Evolutionary conservation across 2,888 invertebrate species (phyloP).

Genomic region (Microplitis deprimator): DNA sequence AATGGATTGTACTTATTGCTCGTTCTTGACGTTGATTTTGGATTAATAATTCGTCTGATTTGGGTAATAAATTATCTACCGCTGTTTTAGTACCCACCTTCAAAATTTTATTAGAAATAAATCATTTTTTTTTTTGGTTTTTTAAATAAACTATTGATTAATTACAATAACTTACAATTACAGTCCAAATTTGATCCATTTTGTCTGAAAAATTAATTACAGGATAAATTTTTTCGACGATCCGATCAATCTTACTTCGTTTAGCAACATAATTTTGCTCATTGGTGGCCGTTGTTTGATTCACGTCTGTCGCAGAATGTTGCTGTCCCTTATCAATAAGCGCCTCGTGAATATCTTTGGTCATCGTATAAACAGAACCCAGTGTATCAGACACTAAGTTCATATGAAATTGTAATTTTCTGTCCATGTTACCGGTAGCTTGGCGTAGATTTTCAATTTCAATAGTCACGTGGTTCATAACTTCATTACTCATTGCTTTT

Average conservation of each 20-base stretch:
- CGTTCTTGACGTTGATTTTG: conserved; percentile 90
- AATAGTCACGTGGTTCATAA: conserved; percentile 85
- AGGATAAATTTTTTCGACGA: conserved; percentile 87
- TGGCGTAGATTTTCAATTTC: conserved; percentile 85
- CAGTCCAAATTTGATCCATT: conserved; percentile 94
- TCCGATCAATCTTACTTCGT: conserved; percentile 82
- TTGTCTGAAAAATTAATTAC: conserved; percentile 90
- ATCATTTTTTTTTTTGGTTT: neutral
- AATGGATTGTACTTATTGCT: conserved; percentile 89
- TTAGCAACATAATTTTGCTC: conserved; percentile 47
- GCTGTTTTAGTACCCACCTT: conserved; percentile 86
- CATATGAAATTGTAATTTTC: conserved; percentile 88
- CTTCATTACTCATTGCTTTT: conserved; percentile 86
- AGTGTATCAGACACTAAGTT: conserved; percentile 87
- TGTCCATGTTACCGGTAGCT: conserved; percentile 84
- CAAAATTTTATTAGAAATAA: neutral
- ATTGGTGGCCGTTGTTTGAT: conserved; percentile 65
- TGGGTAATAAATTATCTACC: conserved; percentile 87
- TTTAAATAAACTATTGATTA: neutral
- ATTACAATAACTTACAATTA: conserved; percentile 74
- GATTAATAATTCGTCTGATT: conserved; percentile 87
- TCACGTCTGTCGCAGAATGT: conserved; percentile 70
- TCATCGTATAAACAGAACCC: conserved; percentile 83
- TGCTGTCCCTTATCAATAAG: conserved; percentile 79
- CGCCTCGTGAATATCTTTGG: conserved; percentile 87